Base-by-base conservation (phyloP, 2,797 vertebrate species). In the Semaprochilodus insignis region DNA sequence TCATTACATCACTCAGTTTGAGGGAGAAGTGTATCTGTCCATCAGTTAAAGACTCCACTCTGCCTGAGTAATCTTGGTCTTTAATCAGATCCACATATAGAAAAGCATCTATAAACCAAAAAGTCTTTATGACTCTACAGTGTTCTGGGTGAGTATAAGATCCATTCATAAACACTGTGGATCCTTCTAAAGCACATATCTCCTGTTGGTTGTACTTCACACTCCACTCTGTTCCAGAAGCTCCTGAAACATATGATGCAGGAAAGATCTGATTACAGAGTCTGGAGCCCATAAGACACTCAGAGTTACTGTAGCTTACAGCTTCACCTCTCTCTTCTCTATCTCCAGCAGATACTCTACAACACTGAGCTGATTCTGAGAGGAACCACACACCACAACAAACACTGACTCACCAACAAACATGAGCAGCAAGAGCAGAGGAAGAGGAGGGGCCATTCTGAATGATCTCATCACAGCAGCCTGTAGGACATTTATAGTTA, bases 1-100 rank as follows among this genome's bases (percentile, higher is more conserved):
- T 2, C 27, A 25, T 73, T 55, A 73, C 75, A 3, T 78, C 21
- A 23, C 34, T 72, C 67, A 82, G 74, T 23, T 54, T 34, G 17
- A 78, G 17, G 55, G 55, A 57, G 55, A 57, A 21, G 55, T 57
- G 55, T 57, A 1, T 17, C 54, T 57, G 55, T 21, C n/a, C 6
- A 57, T 57, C 55, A 57, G 17, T 19, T 5, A 57, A 57, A 57
- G 21, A n/a, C 17, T 57, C 17, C 0, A 21, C 55, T 19, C 55
- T 57, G 17, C 55, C 55, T 21, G 55, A 57, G 7, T 57, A 57
- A 21, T 6, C 55, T n/a, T 19, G 55, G 6, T 57, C 6, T 6
- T 57, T 57, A 57, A 0, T 21, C 19, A 66, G 17, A 66, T 66
- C 27, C n/a, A n/a, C n/a, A n/a, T n/a, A n/a, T n/a, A n/a, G n/a